Evolutionary conservation across 2,797 vertebrate genomes (phyloP), one percentile per base, ranked within the genome.

Genomic region (Pelodytes ibericus): DNA sequence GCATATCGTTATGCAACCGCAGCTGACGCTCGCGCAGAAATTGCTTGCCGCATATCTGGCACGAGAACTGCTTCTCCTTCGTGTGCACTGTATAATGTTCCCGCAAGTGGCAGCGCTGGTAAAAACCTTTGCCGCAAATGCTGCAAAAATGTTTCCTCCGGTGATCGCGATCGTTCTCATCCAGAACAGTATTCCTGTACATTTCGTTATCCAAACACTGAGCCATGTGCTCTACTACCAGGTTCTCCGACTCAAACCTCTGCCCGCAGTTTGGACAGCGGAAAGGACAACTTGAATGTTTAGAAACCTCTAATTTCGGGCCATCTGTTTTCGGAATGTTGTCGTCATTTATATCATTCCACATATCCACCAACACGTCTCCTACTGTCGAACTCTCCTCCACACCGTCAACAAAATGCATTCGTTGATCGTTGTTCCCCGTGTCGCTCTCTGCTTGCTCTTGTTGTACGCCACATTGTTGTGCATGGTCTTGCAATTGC

Each of bases 41-140:
- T 90, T 98, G 96, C 88, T 99, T 99, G 30, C 98, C 98, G 72
- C 98, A 99, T 79, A 96, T 98, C 87, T 95, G 94, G 88, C 98
- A 99, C 78, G 93, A 95, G 90, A 99, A 99, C 91, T 99, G 96
- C 88, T 99, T 99, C 88, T 99, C 95, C 91, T 96, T 97, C 88
- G 97, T 99, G 90, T 99, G 98, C 75, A 99, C 97, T 4, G 97
- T 98, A 90, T 98, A 98, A 89, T 99, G 98, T 92, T 99, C 98
- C 59, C 98, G 90, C 82, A 99, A 92, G 88, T 99, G 98, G 88
- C 98, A 99, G 60, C 98, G 95, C 88, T 99, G 98, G 86, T 95
- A 99, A 89, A 99, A 99, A 66, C 96, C 98, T 85, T 98, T 98
- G 53, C 96, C 96, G 9, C 98, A 99, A 80, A 99, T 95, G 85